Evolutionary conservation across 2,888 invertebrate genomes (phyloP).

Genomic region (Sympetrum striolatum): DNA sequence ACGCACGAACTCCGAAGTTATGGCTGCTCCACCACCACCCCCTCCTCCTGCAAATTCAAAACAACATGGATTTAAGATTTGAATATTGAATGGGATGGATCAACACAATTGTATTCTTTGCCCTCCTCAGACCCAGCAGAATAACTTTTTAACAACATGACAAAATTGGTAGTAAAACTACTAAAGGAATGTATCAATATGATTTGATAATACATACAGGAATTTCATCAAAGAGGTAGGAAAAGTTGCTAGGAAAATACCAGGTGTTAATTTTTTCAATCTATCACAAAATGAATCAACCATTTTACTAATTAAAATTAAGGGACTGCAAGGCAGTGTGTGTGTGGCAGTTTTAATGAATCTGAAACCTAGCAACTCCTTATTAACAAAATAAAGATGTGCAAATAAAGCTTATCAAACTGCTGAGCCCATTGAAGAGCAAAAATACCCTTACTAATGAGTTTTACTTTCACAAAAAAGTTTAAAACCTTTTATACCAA

Average conservation of each 20-base stretch:
- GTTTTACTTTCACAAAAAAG: not conserved
- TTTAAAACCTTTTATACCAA: not conserved
- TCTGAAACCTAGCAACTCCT: no score
- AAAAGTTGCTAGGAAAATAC: no score
- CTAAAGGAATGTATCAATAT: no score
- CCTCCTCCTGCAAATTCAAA: conserved; percentile 50
- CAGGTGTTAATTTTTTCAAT: no score
- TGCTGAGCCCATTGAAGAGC: not conserved
- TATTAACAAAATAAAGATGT: no score
- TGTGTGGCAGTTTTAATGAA: no score
- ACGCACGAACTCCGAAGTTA: conserved; percentile 82
- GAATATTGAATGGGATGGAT: not conserved
- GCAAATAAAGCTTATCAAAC: not conserved
- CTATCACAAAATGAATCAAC: no score
- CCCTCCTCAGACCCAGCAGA: not conserved
- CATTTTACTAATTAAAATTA: no score
- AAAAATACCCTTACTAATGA: not conserved
- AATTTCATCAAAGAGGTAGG: no score
- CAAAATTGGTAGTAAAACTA: no score
- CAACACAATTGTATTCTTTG: not conserved
- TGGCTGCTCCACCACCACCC: conserved; percentile 53
- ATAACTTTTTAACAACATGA: not conserved
- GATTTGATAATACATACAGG: no score
- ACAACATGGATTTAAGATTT: not conserved
- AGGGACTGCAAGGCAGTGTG: no score